Base-by-base conservation (phyloP, 2,797 vertebrate species). In the Falco novaeseelandiae region DNA sequence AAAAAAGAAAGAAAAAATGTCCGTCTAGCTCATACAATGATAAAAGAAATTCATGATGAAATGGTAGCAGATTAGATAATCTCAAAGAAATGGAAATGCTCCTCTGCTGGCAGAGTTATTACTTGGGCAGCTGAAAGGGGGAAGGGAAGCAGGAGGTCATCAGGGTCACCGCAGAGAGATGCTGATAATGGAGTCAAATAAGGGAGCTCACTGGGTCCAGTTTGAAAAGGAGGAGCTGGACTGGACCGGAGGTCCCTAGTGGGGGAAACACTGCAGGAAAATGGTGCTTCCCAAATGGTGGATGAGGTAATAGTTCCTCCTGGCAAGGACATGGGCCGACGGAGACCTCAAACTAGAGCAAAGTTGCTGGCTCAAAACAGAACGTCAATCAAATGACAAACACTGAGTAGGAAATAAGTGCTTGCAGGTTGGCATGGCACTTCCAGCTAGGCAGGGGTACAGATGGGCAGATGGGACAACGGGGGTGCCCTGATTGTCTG, bases 71-170 rank as follows among this genome's bases (percentile, higher is more conserved):
- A 95, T 98, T 94, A 96, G 96, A 94, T 97, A 87, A 96, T 97
- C 97, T 98, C 90, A 88, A 96, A 98, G 95, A 96, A 96, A 98
- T 97, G 98, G 95, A 98, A 95, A 98, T 97, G 98, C 85, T 71
- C 90, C 96, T 97, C 95, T 95, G 90, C 94, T 94, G 82, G 93
- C 87, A 92, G 93, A 92, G 62, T 88, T 88, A 92, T 51, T 94
- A 90, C 87, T 96, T 87, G 89, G 94, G 96, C 87, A 96, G 77
- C 79, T 95, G 89, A 93, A 95, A 95, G 78, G 67, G 87, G 15
- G n/a, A 79, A 84, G 81, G 95, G 72, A 96, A 91, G 78, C 89
- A 86, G 83, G 78, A 96, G 49, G 83, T 86, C 71, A 59, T 77
- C 65, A 82, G 93, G 61, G 40, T 96, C 85, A 79, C 59, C 76